Evolutionary conservation across 2,888 invertebrate species (phyloP), one percentile per base, ranked within the genome.

Genomic region (Melieria crassipennis): DNA sequence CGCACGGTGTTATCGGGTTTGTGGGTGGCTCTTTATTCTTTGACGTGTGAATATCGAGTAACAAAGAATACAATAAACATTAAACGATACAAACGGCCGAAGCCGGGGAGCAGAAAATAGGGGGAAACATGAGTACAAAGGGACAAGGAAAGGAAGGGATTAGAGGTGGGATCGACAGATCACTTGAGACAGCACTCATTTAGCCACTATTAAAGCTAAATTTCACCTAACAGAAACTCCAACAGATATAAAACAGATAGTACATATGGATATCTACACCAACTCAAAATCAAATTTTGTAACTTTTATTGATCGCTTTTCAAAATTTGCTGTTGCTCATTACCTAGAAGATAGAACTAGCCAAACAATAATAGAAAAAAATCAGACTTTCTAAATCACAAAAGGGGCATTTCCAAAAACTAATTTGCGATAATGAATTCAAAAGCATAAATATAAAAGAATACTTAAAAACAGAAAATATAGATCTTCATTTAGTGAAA

Each of bases 281-380:
- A 63, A 66, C 45, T 66, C 66, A 10, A 73, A 75, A 66, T 69
- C 68, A 52, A 72, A 74, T 48, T 72, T 75, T 72, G 46, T 73
- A 10, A 72, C 69, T 42, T 69, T 75, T 66, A 71, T 73, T 45
- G 74, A 75, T 16, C 60, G 11, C 42, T 60, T 60, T 42, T 60
- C 9, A 11, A n/a, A n/a, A 13, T 42, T 16, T 11, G 16, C 43
- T n/a, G 11, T 43, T 42, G 43, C 4, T 7, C 2, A 10, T 60
- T 60, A 60, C 42, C 4, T 60, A 60, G 11, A 60, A 60, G 60
- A 60, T 60, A 60, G 30, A 60, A 60, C 13, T 60, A 64, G 64
- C 47, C 72, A 69, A 55, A 72, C 72, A 3, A 68, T 72, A 46
- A 72, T 68, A 50, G 68, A 72, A 58, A 72, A 72, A 65, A 42